A percentile compares a stretch with the other conserved stretches of the same genome.
Conservation (phyloP, 2,888 invertebrate species). For the Cecidostiba fungosa region DNA sequence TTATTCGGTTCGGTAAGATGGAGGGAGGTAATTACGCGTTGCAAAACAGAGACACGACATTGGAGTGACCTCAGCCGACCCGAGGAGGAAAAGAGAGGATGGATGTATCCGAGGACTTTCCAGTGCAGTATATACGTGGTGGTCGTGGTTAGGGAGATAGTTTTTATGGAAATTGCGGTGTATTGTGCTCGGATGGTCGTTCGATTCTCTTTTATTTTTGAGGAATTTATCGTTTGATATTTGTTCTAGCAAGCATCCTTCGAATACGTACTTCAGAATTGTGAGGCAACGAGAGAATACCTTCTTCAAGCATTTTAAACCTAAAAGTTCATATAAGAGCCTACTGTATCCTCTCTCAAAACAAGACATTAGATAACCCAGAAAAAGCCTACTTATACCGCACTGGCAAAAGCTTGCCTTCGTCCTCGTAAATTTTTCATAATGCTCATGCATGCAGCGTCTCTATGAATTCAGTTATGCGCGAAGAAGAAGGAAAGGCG, state of each 20-base stretch:
- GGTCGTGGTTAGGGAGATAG: neutral
- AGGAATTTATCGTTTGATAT: too few species aligned
- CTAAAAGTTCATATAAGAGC: neutral
- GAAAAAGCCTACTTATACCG: neutral
- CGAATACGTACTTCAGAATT: too few species aligned
- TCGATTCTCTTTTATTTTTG: neutral
- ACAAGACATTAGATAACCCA: neutral
- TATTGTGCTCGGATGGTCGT: neutral
- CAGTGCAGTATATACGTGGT: neutral
- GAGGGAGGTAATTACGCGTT: slow-evolving; percentile 73
- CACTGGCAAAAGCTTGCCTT: neutral
- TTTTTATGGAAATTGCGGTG: neutral
- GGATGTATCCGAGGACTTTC: slow-evolving; percentile 9
- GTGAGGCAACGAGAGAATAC: too few species aligned
- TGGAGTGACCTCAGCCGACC: slow-evolving; percentile 70
- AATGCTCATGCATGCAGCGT: neutral
- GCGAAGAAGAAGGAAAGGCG: slow-evolving; percentile 52
- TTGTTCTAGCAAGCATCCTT: too few species aligned
- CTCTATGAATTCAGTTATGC: slow-evolving; percentile 62
- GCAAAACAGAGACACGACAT: slow-evolving; percentile 75
- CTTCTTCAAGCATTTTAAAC: neutral
- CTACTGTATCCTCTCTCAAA: neutral
- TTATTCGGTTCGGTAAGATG: neutral
- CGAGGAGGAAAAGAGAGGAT: slow-evolving; percentile 1
- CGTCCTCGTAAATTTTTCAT: neutral